Conservation (phyloP, 2,797 vertebrate species). For the Enteromius trimaculatus region DNA sequence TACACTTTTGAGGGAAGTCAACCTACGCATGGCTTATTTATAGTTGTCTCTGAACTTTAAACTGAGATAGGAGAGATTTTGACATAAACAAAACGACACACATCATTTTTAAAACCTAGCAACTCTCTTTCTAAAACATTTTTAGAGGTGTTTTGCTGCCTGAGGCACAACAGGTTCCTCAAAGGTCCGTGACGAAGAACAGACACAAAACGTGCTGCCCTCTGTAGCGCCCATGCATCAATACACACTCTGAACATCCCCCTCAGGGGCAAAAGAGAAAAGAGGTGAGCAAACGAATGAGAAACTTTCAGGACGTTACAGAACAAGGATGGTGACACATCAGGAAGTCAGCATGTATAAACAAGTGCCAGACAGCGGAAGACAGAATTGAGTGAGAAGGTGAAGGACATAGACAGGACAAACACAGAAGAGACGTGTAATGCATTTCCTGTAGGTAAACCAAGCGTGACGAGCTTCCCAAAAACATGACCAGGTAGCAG, state of each 20-base stretch:
- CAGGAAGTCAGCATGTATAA: constrained; percentile 16
- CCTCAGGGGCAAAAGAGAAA: constrained; percentile 16
- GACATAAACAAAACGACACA: not conserved
- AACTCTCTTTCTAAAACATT: not conserved
- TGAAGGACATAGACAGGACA: constrained; percentile 44
- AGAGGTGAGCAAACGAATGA: not conserved
- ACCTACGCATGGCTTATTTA: not conserved
- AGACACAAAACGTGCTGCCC: constrained; percentile 24
- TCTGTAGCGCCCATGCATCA: constrained; percentile 14
- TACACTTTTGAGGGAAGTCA: not conserved
- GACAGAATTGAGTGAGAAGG: constrained; percentile 14
- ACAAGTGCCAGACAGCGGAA: constrained; percentile 1
- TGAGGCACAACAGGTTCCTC: constrained; percentile 21
- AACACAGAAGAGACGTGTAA: constrained; percentile 31
- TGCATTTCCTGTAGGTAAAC: constrained; percentile 48
- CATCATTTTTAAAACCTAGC: not conserved
- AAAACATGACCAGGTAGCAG: not conserved
- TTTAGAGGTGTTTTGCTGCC: constrained; percentile 15
- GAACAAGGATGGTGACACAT: constrained; percentile 37
- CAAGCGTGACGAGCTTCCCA: constrained; percentile 36
- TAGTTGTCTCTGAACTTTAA: not conserved
- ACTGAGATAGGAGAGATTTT: not conserved
- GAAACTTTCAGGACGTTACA: constrained; percentile 19
- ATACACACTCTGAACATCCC: constrained; percentile 8
- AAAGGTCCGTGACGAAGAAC: constrained; percentile 11